Base-by-base conservation (phyloP, 2,888 invertebrate genomes). In the Lasiommata megera region DNA sequence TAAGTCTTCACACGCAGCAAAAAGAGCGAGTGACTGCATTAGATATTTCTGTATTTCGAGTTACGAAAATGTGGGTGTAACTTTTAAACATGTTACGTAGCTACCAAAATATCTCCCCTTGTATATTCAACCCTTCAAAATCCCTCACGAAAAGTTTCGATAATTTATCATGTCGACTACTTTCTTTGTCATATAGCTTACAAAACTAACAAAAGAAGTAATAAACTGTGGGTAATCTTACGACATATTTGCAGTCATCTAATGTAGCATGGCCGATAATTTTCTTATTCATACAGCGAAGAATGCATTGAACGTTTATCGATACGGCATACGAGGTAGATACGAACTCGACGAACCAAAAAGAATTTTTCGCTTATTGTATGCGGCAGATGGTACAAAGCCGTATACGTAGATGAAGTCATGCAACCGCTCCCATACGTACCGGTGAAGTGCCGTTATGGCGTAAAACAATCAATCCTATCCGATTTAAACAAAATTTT, bases 341-440 rank as follows among this genome's bases (percentile, higher is more conserved):
- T 17, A 36, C 44, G 29, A 37, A 47, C 28, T 28, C 54, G 48
- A 23, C 14, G 41, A 36, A 38, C 41, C 59, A 64, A 66, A 65
- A 68, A 60, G 58, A 58, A 57, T 56, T 46, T 43, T 46, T 56
- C 57, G 56, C 57, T 17, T 31, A 31, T 31, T 46, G 48, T 46
- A 57, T 40, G 56, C 54, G 59, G 66, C 64, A 67, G 64, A 68
- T 65, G 68, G 64, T 64, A 61, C 56, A 68, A 66, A 69, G 69
- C 67, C 59, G 62, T 64, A 65, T 69, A 65, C 64, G 69, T 60
- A 62, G 67, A 78, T 79, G 74, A 79, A 80, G 73, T 77, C 77
- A 80, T 75, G 69, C 72, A 65, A 70, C 71, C 76, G 71, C 74
- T 77, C 75, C 76, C 74, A 71, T 67, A 68, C 46, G 46, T 29